Base-by-base conservation (phyloP, 2,797 vertebrate genomes). In the Leptodactylus fallax region DNA sequence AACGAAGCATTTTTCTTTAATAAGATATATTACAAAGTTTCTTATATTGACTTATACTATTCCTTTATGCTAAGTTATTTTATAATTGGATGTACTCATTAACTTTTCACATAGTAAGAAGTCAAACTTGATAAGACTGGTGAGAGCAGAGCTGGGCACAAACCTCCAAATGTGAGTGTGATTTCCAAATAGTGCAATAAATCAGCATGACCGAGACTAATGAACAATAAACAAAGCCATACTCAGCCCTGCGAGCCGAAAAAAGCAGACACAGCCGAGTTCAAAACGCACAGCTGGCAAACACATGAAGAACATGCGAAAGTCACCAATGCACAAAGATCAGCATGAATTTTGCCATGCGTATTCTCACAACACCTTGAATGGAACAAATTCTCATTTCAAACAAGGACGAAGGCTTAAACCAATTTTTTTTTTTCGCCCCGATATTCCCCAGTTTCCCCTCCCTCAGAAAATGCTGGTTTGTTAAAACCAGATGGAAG, bases 401-500 rank as follows among this genome's bases (percentile, higher is more conserved):
- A 56, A 90, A 74, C 36, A 10, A 17, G 79, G 80, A 90, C 81
- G 56, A 83, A 90, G 27, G 10, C 85, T 90, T 90, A 91, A 77
- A 91, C 83, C 90, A 84, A 87, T n/a, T 25, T 60, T 47, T 49
- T n/a, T 19, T n/a, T 63, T 51, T 12, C 10, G 25, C n/a, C 36
- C 11, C 25, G 4, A 81, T 65, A 81, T 79, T 51, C 74, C 84
- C 78, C 45, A 58, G 71, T 84, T 84, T 74, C 65, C 55, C 74
- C 55, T 47, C 58, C 13, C 49, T 16, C n/a, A 45, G 79, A 61
- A 89, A 91, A 89, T 91, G 69, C 74, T 79, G 55, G 90, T 92
- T 93, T 92, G 87, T 91, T 93, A 82, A 94, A 95, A 93, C 91
- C 93, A 94, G 91, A 94, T 88, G 93, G 91, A 93, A 94, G 94